phyloP scores from a whole-genome alignment of 1,140 invertebrate species.

The Anadara kagoshimensis region DNA sequence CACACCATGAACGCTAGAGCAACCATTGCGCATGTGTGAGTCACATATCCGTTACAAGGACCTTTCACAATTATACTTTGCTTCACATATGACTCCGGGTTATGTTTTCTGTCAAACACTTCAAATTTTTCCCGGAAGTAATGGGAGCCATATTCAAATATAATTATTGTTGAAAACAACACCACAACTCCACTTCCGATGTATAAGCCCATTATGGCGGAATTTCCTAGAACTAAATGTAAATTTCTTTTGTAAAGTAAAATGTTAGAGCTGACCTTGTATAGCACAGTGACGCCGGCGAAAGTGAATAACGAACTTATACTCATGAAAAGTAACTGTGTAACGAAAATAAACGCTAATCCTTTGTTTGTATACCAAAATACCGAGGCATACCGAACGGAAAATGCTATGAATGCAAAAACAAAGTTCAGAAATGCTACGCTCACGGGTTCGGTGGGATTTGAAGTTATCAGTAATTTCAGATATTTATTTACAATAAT shows the following conservation, averaged over 20 bases:
- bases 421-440: conserved; percentile 61
- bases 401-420: conserved; percentile 51
- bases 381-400: conserved; percentile 60
- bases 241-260: conserved; percentile 42
- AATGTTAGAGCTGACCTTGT: conserved; percentile 57
- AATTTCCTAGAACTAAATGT: conserved; percentile 40
- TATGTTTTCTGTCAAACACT: conserved; percentile 54
- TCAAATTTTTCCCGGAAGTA: conserved; percentile 61
- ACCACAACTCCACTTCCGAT: conserved; percentile 52
- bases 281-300: conserved; percentile 54
- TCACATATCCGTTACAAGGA: conserved; percentile 62
- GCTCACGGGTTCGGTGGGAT: conserved; percentile 25
- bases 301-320: conserved; percentile 56
- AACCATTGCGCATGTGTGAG: conserved; percentile 60
- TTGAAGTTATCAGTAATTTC: conserved; percentile 30
- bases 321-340: conserved; percentile 55
- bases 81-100: conserved; percentile 47
- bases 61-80: conserved; percentile 46
- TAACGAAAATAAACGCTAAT: conserved; percentile 54
- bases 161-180: conserved; percentile 53
- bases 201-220: conserved; percentile 49
- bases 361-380: conserved; percentile 68
- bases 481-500: conserved; percentile 1
- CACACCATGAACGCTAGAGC: conserved; percentile 52
- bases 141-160: conserved; percentile 65